A percentile compares a stretch with the other conserved stretches of the same genome.
Evolutionary conservation across 2,888 invertebrate genomes (phyloP).

Genomic region (Drosophila mettleri): DNA sequence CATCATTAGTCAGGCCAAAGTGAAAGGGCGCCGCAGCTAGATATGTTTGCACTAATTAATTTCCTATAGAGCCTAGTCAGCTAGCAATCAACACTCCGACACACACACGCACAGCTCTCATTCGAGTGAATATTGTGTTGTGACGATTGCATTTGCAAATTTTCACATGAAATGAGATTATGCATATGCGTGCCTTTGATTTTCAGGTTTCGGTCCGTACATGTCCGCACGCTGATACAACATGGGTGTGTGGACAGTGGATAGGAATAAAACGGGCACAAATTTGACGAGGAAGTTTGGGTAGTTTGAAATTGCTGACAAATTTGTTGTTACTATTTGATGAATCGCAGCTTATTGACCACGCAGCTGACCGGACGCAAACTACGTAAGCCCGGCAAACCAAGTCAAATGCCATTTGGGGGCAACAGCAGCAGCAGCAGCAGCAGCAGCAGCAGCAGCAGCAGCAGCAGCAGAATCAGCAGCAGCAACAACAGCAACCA

Average conservation of each 20-base stretch:
- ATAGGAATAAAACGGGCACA: constrained; percentile 2
- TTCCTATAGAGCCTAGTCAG: constrained; percentile 39
- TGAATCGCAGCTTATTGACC: constrained; percentile 72
- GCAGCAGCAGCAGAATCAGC: not conserved
- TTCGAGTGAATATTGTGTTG: constrained; percentile 32
- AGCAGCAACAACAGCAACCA: constrained; percentile 23
- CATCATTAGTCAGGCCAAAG: constrained; percentile 54
- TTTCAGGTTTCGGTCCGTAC: constrained; percentile 27
- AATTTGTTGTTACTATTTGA: constrained; percentile 49
- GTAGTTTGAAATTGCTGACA: constrained; percentile 11
- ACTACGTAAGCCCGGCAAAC: constrained; percentile 41
- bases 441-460: constrained; percentile 20
- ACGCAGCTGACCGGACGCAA: constrained; percentile 48
- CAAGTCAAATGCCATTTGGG: constrained; percentile 68
- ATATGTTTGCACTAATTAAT: constrained; percentile 70
- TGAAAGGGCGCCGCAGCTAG: constrained; percentile 38
- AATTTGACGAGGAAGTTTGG: not conserved
- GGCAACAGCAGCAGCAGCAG: constrained; percentile 17
- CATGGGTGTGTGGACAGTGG: constrained; percentile 6
- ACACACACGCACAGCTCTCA: constrained; percentile 3
- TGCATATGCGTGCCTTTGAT: constrained; percentile 50
- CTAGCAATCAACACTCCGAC: constrained; percentile 30
- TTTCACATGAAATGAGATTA: constrained; percentile 65
- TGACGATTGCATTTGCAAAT: constrained; percentile 71
- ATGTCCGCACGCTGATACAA: constrained; percentile 23